Evolutionary conservation across 30 jellyfish, hydroid and myxozoan genomes (phyloP).

Genomic region (Aurelia sp.): DNA sequence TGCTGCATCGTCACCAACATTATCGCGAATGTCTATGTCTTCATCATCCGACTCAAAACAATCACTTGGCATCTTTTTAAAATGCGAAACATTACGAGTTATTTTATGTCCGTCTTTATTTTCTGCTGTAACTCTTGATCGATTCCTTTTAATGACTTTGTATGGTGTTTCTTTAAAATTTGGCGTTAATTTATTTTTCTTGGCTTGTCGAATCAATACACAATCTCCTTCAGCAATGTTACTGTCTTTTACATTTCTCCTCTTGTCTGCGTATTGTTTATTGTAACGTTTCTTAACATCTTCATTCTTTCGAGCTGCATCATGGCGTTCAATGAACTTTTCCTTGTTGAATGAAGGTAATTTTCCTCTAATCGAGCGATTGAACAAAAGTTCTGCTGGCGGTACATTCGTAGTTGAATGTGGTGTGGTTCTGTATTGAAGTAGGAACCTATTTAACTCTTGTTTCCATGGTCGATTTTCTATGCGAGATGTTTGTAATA

Average conservation of each 20-base stretch:
- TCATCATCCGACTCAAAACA: too few relatives aligned
- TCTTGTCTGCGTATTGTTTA: constrained; percentile 1
- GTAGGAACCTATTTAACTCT: constrained; percentile 6
- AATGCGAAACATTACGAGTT: constrained; percentile 16
- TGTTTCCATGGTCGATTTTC: constrained; percentile 24
- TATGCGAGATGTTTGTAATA: not conserved
- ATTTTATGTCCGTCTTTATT: not conserved
- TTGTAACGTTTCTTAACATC: constrained; percentile 4
- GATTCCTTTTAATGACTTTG: not conserved
- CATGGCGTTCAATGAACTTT: constrained; percentile 12
- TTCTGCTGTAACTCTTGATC: not conserved
- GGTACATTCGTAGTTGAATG: too few relatives aligned
- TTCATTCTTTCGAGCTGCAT: constrained; percentile 15
- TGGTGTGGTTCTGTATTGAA: too few relatives aligned
- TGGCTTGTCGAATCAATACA: not conserved
- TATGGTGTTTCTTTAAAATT: not conserved
- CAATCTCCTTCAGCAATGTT: not conserved
- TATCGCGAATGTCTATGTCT: too few relatives aligned
- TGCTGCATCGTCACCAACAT: too few relatives aligned
- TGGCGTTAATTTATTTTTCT: constrained; percentile 1
- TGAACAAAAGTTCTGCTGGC: too few relatives aligned
- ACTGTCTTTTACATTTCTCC: not conserved
- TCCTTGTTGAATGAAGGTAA: not conserved
- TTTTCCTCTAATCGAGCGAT: too few relatives aligned
- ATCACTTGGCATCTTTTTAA: not conserved